These are phyloP conservation scores for Neocrepidodera transversa DNA, from an alignment of 2,888 invertebrate genomes.

Conservation along the genomic window DNA sequence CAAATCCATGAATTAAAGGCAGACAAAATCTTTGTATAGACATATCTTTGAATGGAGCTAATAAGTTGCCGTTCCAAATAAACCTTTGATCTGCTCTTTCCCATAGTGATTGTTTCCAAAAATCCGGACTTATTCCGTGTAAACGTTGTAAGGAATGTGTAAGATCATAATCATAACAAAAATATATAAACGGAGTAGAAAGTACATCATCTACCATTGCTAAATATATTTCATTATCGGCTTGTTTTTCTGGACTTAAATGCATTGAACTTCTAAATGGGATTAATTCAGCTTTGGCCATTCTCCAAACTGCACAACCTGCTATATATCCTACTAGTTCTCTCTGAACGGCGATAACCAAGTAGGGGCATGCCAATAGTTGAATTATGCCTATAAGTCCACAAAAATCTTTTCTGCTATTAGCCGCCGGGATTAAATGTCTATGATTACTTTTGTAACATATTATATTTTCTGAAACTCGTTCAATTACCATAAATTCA, in stretches of 20 bases:
- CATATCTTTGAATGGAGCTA: constrained; percentile 77
- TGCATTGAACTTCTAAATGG: constrained; percentile 88
- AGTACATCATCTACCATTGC: constrained; percentile 85
- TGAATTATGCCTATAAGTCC: constrained; percentile 88
- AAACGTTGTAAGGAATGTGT: constrained; percentile 91
- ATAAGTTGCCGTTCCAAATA: constrained; percentile 89
- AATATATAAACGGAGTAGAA: constrained; percentile 87
- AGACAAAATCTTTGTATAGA: constrained; percentile 83
- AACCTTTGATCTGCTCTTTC: constrained; percentile 87
- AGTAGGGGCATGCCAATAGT: constrained; percentile 84
- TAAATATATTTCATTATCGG: constrained; percentile 84
- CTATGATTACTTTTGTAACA: constrained; percentile 63
- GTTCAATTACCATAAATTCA: constrained; percentile 84
- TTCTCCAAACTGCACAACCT: constrained; percentile 79
- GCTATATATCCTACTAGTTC: constrained; percentile 81
- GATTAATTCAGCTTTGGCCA: constrained; percentile 82
- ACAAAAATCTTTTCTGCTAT: constrained; percentile 73
- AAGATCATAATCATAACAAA: constrained; percentile 92
- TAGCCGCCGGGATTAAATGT: constrained; percentile 65
- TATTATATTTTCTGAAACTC: constrained; percentile 63
- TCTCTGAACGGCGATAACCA: constrained; percentile 87
- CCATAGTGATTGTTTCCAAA: constrained; percentile 78
- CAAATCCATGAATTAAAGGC: constrained; percentile 90
- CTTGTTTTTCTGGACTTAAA: constrained; percentile 81
- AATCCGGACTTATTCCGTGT: constrained; percentile 83